These are phyloP conservation scores for Doryteuthis pealeii DNA, from an alignment of 1,140 invertebrate species.

Conservation along the genomic window DNA sequence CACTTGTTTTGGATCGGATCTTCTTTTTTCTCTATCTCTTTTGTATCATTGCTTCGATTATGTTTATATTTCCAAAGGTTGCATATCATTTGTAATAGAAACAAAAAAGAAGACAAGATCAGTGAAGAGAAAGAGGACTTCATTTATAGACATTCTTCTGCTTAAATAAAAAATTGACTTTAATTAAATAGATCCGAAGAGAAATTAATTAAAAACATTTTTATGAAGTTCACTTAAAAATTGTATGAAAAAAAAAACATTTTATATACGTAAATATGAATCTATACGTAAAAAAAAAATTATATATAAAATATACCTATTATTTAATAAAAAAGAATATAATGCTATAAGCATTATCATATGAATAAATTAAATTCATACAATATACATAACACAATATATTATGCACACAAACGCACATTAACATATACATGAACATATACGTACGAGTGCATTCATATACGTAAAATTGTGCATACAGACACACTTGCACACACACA, in stretches of 20 bases:
- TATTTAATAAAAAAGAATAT: neutral
- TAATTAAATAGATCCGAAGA: neutral
- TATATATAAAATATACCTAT: neutral
- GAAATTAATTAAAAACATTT: neutral
- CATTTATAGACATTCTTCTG: neutral
- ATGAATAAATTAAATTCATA: neutral
- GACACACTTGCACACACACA: too few relatives aligned
- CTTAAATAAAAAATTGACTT: neutral
- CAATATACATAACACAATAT: neutral
- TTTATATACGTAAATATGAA: neutral
- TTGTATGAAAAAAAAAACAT: neutral
- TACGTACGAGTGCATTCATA: neutral
- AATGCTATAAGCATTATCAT: neutral
- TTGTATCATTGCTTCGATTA: constrained; percentile 51
- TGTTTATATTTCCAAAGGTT: constrained; percentile 46
- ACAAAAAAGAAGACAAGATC: neutral
- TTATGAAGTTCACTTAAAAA: too few relatives aligned
- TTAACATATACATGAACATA: neutral
- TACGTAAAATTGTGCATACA: neutral
- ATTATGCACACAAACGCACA: neutral
- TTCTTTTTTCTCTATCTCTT: constrained; percentile 57
- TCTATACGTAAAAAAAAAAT: neutral
- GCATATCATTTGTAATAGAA: neutral
- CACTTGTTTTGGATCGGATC: constrained; percentile 54
- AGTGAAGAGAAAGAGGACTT: neutral